These are phyloP conservation scores for Pseudomyrmex cubaensis DNA, from an alignment of 1,140 invertebrate genomes.

Conservation along the genomic window DNA sequence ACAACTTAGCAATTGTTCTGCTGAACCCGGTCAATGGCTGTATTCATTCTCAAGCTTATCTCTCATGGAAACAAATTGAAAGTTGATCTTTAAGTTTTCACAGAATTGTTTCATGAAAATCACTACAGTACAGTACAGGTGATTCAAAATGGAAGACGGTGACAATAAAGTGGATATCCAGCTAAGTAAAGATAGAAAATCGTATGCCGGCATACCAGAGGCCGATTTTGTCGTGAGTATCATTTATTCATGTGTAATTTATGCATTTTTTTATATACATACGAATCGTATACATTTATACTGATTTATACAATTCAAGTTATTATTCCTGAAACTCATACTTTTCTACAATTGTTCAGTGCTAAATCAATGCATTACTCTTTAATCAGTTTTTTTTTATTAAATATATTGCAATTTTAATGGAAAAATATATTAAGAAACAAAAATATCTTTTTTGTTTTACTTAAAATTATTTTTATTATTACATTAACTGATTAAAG, in stretches of 20 bases:
- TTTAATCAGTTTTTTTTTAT: not conserved
- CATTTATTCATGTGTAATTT: not conserved
- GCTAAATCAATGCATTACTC: not conserved
- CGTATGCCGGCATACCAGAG: slow-evolving; percentile 92
- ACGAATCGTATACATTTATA: no score
- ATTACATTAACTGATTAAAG: not conserved
- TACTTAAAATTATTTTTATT: not conserved
- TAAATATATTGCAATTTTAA: no score
- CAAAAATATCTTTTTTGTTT: not conserved
- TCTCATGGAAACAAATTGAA: no score
- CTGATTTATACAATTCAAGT: not conserved
- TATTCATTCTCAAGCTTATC: no score
- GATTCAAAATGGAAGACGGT: slow-evolving; percentile 79
- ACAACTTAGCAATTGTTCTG: no score
- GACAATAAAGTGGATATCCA: slow-evolving; percentile 79
- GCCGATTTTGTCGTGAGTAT: slow-evolving; percentile 90
- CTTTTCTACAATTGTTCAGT: not conserved
- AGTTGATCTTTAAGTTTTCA: not conserved
- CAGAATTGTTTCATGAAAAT: slow-evolving; percentile 34
- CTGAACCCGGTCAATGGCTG: no score
- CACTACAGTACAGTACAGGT: slow-evolving; percentile 12
- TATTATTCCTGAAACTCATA: not conserved
- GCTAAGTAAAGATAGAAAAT: slow-evolving; percentile 87
- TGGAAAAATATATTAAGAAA: not conserved
- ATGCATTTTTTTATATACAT: not conserved